Base-by-base conservation (phyloP, 2,797 vertebrate genomes). In the Lophius americanus region DNA sequence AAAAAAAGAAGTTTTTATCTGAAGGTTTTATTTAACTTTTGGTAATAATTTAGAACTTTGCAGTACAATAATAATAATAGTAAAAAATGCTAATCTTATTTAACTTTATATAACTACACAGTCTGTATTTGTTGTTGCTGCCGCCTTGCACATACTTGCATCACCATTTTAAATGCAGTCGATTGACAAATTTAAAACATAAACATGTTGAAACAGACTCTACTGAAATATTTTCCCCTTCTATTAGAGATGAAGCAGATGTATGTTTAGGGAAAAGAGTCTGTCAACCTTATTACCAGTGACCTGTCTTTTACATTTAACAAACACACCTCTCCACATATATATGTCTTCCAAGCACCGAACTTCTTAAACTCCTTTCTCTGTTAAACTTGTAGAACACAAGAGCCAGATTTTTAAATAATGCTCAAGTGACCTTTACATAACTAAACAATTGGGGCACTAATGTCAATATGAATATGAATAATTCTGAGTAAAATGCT, bases 251-350 rank as follows among this genome's bases (percentile, higher is more conserved):
- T 43, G 0, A 65, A 52, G 3, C 52, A 44, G 7, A 44, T 43
- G 14, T 23, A 23, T 41, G 23, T 44, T 12, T 13, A 37, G n/a
- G 23, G 51, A 33, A 23, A 14, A 5, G 9, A 54, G 14, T 5
- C 32, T 2, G n/a, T 47, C 13, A 47, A 47, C 13, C 46, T n/a
- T 5, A 43, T 43, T 47, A 37, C 9, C 42, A 13, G 11, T 9
- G 12, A 14, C 36, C 23, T 62, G 9, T 51, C 35, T 77, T 23
- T 60, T 10, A 60, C 14, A 53, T 62, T 47, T 75, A 12, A 57
- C 8, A 68, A 44, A 51, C 23, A 47, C 10, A 68, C 51, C 32
- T 68, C 6, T 13, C 36, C 5, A 8, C 3, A 7, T n/a, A 47
- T 5, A 6, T 12, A 3, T 2, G n/a, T 33, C 48, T 13, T 55